Evolutionary conservation across 2,888 invertebrate species (phyloP), one percentile per base, ranked within the genome.

Genomic region (Orthonychiurus folsomi): DNA sequence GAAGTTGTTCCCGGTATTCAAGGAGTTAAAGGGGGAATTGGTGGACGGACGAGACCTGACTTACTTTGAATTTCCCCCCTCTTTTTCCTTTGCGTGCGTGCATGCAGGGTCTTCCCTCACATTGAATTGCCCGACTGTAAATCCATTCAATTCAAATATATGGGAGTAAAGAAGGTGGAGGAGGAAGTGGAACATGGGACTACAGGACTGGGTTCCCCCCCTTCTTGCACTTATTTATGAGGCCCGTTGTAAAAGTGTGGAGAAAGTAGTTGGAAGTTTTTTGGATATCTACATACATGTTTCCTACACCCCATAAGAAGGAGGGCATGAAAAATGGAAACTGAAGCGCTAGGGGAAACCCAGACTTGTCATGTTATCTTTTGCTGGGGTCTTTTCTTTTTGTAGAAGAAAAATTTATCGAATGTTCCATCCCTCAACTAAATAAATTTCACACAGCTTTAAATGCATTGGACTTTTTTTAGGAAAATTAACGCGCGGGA

Each of bases 1-100:
- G 62, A 67, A 67, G 65, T 65, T 69, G 60, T 52, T 62, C 52
- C 50, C 15, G 37, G 37, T 5, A 37, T 37, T 37, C 9, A 15
- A 37, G 15, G 37, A 37, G 5, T 37, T 37, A 37, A 37, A 37
- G 15, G 37, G 37, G 37, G 37, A 37, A 37, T 37, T 9, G 9
- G 37, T 37, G 15, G 37, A 37, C 37, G 15, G 37, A 37, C 37
- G 37, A n/a, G 37, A 37, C 37, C 15, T 37, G 37, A 37, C 28
- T 25, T 27, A 48, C 59, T 53, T 25, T 53, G 53, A 15, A 50
- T 55, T 59, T 25, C 59, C 21, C 37, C 27, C 50, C 52, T 23
- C 24, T 18, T 59, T 26, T 25, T 23, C 48, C 37, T 5, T 37
- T 15, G 1, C 20, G 37, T n/a, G 5, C 37, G 26, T 28, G 26